Evolutionary conservation across 2,113 vertebrate genomes (phyloP), one percentile per base, ranked within the genome.

Genomic region (Syngnathus floridae): DNA sequence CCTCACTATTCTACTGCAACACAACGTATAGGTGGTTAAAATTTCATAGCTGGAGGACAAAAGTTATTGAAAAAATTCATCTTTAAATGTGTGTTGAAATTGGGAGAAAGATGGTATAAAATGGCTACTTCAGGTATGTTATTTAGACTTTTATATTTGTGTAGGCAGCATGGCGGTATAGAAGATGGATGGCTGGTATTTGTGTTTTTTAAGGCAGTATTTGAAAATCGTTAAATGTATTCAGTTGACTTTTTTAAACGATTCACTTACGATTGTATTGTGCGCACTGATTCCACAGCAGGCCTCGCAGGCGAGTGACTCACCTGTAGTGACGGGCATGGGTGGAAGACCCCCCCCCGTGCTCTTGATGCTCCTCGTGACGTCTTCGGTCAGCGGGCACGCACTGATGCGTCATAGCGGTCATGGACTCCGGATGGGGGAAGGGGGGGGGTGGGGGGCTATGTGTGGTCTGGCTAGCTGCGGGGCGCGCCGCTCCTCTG

Each of bases 351-450:
- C 78, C 78, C 69, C 71, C 49, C 65, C 66, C 69, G 7, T 52
- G 55, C 67, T 64, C 70, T 9, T 54, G 49, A 73, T 56, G 40
- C 65, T 64, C 45, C 60, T 66, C 62, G 26, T 75, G 70, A 67
- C 31, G 43, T 74, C 70, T 56, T 61, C 9, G 35, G 59, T 37
- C 21, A 62, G 46, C 19, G 54, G 16, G 51, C 74, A 70, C 59
- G 67, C 67, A 71, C 71, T 65, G 72, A 84, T 83, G 84, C 82
- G 60, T 86, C 73, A 80, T 67, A 78, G 64, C 35, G 69, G 67
- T 74, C 77, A 51, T 64, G 76, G 79, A 73, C 84, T 82, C 71
- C 48, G 63, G 26, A 3, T 31, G 2, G 26, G 26, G 64, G 69
- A n/a, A n/a, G n/a, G n/a, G n/a, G n/a, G n/a, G n/a, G n/a, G n/a